Base-by-base conservation (phyloP, 1,140 invertebrate genomes). In the Luehdorfia chinensis region DNA sequence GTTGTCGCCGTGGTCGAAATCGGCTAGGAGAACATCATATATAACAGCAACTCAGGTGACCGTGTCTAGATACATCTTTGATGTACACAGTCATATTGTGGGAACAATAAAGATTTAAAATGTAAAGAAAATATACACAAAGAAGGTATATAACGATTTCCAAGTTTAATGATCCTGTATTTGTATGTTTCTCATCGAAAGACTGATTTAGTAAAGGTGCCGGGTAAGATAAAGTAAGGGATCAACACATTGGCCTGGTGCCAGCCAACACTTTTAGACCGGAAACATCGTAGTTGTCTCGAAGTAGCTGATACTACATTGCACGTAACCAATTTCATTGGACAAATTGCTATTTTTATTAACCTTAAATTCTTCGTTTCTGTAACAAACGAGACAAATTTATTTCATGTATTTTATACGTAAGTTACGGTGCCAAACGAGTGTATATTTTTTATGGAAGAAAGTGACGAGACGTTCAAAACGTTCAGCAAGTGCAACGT, bases 221-320 rank as follows among this genome's bases (percentile, higher is more conserved):
- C 14, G 13, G 2, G 15, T 27, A 28, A 39, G 25, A 43, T 43
- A 43, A 43, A 43, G 14, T 30, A 43, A 43, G 1, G 15, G 39
- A 43, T 43, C 25, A 43, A 43, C 39, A 43, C 39, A 30, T 43
- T 43, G 39, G 39, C 39, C 8, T 13, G n/a, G 4, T 11, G 39
- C 39, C 39, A 43, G 39, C 14, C 13, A 25, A 16, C 39, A 9
- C 25, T 37, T 37, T 16, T 9, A 19, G 8, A 9, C 27, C 4
- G 9, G 19, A 12, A 28, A 12, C 4, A 21, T n/a, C 27, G 25
- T 27, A 15, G 39, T 27, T 27, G 39, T 14, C 39, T 30, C 16
- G n/a, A n/a, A n/a, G n/a, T 41, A 7, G 18, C 39, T 43, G 27
- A 30, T 14, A 43, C 27, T 18, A 16, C 12, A 14, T 9, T 14